Conservation (phyloP, 2,888 invertebrate species). For the Smittia sp. region DNA sequence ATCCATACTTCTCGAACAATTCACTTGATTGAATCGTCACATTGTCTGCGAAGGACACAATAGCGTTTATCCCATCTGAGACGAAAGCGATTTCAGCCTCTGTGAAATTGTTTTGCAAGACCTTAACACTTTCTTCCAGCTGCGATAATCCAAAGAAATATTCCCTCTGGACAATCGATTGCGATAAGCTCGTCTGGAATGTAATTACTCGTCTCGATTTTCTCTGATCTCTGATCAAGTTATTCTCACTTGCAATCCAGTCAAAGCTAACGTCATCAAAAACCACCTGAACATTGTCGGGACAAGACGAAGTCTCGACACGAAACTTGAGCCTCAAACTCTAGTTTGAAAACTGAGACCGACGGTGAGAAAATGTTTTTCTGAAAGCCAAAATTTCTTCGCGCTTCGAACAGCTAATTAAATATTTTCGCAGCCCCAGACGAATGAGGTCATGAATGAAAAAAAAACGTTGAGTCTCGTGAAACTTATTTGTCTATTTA, state of each 20-base stretch:
- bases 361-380: neutral
- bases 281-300: neutral
- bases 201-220: neutral
- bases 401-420: constrained; percentile 32
- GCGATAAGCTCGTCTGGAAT: neutral
- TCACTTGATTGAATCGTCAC: neutral
- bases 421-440: constrained; percentile 6
- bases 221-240: neutral
- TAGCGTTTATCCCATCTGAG: neutral
- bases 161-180: neutral
- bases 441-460: neutral
- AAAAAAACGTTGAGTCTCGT: too few species aligned
- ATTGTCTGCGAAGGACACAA: constrained; percentile 16
- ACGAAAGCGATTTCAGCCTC: constrained; percentile 1
- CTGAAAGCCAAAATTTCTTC: neutral
- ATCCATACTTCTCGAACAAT: constrained; percentile 16
- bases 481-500: too few species aligned
- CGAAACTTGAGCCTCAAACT: neutral
- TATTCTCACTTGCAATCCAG: neutral
- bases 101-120: neutral
- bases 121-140: neutral
- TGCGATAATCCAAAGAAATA: constrained; percentile 10
- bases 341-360: neutral
- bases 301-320: neutral
- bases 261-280: neutral